phyloP scores from a whole-genome alignment of 2,888 invertebrate species.

The Allygus modestus region DNA sequence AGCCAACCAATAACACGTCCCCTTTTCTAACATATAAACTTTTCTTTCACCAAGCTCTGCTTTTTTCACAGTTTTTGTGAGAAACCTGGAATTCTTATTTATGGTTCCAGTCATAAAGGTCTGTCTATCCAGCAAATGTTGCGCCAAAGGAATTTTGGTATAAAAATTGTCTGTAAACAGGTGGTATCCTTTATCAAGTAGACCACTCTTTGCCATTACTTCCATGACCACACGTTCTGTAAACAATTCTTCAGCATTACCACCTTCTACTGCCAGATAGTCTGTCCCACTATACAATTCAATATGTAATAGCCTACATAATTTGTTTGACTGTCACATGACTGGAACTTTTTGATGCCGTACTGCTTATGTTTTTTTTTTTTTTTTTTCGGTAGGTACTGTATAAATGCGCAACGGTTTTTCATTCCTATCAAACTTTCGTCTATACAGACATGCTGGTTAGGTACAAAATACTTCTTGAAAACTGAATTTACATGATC shows the following conservation, averaged over 20 bases:
- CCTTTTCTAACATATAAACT: constrained; percentile 26
- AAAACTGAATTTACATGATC: constrained; percentile 1
- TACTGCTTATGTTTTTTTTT: background rate
- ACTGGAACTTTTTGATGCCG: constrained; percentile 41
- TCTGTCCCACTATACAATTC: constrained; percentile 12
- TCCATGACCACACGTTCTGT: background rate
- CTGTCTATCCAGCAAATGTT: too few relatives aligned
- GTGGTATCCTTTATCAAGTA: too few relatives aligned
- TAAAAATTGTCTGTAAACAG: too few relatives aligned
- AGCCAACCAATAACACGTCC: background rate
- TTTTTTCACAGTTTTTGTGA: constrained; percentile 5
- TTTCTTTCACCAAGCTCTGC: too few relatives aligned
- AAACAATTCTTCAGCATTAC: background rate
- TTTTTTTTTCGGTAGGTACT: constrained; percentile 46
- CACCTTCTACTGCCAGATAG: background rate
- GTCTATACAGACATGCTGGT: constrained; percentile 31
- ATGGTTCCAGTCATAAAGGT: too few relatives aligned
- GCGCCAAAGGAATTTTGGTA: too few relatives aligned
- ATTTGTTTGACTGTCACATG: constrained; percentile 22
- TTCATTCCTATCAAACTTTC: constrained; percentile 52
- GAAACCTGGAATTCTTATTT: constrained; percentile 10
- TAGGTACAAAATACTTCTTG: constrained; percentile 34
- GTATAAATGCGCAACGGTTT: constrained; percentile 31
- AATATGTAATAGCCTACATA: constrained; percentile 21
- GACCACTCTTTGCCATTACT: too few relatives aligned